phyloP scores from a whole-genome alignment of 2,113 vertebrate genomes.

The Motacilla tschutschensis region DNA sequence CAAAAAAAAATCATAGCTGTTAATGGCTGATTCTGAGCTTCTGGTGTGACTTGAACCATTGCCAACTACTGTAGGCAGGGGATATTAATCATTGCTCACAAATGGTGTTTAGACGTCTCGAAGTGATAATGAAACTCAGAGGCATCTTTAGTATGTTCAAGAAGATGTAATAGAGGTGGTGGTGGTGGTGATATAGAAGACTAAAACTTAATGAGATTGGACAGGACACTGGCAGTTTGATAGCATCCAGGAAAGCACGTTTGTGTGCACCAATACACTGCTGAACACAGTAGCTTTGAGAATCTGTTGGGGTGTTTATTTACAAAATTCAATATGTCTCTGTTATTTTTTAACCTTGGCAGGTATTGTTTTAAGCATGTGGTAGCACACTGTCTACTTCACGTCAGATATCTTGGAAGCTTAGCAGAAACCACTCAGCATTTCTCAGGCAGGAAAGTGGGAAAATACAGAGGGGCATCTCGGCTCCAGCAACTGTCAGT shows the following conservation, averaged over 20 bases:
- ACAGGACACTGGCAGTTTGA: background rate
- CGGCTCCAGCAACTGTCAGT: background rate
- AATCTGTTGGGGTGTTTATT: background rate
- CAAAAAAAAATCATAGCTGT: background rate
- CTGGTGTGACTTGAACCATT: background rate
- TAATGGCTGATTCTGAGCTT: background rate
- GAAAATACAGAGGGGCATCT: background rate
- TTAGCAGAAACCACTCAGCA: background rate
- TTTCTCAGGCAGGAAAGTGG: background rate
- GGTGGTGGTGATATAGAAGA: background rate
- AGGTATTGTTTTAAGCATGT: background rate
- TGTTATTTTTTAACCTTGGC: background rate
- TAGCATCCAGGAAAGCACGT: background rate
- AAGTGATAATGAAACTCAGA: background rate
- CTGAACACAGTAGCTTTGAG: background rate
- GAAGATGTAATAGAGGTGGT: background rate
- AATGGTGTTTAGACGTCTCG: background rate
- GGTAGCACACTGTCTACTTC: background rate
- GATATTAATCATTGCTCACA: background rate
- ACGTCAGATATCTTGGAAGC: background rate
- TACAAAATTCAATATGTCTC: background rate
- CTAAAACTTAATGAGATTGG: background rate
- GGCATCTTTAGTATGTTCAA: background rate
- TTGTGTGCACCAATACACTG: background rate
- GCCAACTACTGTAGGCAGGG: background rate